Evolutionary conservation across 2,888 invertebrate genomes (phyloP).

Genomic region (Tiliacea citrago): DNA sequence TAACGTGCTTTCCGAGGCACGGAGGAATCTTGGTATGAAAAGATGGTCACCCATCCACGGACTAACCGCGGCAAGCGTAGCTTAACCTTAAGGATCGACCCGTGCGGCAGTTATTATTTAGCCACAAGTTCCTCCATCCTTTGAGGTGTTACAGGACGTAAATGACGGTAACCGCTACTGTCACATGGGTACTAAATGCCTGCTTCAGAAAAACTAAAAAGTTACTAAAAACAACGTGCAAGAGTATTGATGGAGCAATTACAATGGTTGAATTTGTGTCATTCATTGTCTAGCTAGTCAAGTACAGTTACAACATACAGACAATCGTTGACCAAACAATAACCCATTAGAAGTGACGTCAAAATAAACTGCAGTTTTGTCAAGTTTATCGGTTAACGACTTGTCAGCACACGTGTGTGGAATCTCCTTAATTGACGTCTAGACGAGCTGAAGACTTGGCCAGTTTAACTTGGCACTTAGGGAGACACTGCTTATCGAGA

Average conservation of each 20-base stretch:
- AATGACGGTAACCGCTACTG: neutral
- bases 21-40: too few species aligned
- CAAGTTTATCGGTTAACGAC: constrained; percentile 38
- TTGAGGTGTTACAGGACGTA: neutral
- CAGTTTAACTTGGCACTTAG: constrained; percentile 10
- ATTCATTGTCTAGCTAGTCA: neutral
- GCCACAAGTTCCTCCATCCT: too few species aligned
- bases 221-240: neutral
- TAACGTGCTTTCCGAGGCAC: too few species aligned
- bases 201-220: neutral
- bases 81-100: too few species aligned
- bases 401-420: constrained; percentile 19
- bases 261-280: neutral
- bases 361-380: constrained; percentile 35
- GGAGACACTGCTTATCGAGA: neutral
- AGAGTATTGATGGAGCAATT: neutral
- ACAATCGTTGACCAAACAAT: constrained; percentile 33
- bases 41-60: too few species aligned
- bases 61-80: too few species aligned
- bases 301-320: constrained; percentile 20
- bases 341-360: constrained; percentile 46
- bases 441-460: constrained; percentile 33
- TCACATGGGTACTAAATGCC: neutral
- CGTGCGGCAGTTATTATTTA: too few species aligned
- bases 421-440: constrained; percentile 47